These are phyloP conservation scores for Pammene aurita DNA, from an alignment of 2,888 invertebrate species.

Conservation along the genomic window DNA sequence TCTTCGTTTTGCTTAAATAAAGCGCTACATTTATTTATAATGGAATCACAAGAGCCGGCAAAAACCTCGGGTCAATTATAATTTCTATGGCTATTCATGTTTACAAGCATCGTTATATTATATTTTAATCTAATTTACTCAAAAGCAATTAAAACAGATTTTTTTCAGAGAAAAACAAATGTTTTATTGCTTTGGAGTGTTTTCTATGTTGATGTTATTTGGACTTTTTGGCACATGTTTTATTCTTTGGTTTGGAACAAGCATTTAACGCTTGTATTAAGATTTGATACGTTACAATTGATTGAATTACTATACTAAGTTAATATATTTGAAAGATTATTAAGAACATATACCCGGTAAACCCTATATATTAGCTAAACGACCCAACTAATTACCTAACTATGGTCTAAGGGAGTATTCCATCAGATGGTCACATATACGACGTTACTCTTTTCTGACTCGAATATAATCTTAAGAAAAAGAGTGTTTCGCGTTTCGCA, in stretches of 20 bases:
- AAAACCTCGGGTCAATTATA: conserved; percentile 7
- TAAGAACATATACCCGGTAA: conserved; percentile 6
- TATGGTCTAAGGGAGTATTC: conserved; percentile 1
- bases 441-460: background rate
- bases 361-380: conserved; percentile 1
- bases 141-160: background rate
- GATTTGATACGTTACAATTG: conserved; percentile 13
- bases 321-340: conserved; percentile 21
- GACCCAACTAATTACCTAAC: conserved; percentile 12
- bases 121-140: conserved; percentile 10
- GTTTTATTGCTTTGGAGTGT: conserved; percentile 4
- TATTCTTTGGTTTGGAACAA: conserved; percentile 4
- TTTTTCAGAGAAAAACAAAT: background rate
- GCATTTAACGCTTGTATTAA: background rate
- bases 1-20: background rate
- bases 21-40: background rate
- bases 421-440: background rate
- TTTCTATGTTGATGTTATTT: conserved; percentile 17
- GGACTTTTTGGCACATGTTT: conserved; percentile 26
- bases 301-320: conserved; percentile 15
- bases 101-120: conserved; percentile 21
- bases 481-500: background rate
- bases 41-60: conserved; percentile 5
- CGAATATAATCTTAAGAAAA: too few species aligned
- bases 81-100: conserved; percentile 26